A percentile compares a stretch with the other conserved stretches of the same genome.
Conservation (phyloP, 2,888 invertebrate genomes). For the Temnothorax ravouxi region DNA sequence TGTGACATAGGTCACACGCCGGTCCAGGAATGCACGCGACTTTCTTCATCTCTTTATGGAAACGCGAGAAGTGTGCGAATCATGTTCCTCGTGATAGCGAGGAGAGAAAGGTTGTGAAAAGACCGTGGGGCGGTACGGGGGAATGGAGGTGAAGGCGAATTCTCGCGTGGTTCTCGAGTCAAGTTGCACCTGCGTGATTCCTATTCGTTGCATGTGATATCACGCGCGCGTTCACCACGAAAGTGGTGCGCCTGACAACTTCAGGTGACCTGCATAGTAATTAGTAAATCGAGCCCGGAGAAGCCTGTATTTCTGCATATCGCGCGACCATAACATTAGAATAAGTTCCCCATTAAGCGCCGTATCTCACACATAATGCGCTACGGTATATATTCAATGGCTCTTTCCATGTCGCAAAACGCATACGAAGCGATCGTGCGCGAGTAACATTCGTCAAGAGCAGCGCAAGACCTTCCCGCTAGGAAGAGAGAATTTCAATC, state of each 20-base stretch:
- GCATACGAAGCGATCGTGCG: slow-evolving; percentile 2
- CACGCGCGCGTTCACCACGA: slow-evolving; percentile 59
- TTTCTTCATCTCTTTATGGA: slow-evolving; percentile 84
- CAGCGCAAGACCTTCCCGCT: background rate
- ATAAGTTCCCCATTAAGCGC: slow-evolving; percentile 40
- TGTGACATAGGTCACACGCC: slow-evolving; percentile 61
- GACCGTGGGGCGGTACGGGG: slow-evolving; percentile 20
- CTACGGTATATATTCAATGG: slow-evolving; percentile 18
- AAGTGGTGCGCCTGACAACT: slow-evolving; percentile 75
- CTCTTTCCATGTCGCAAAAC: slow-evolving; percentile 32
- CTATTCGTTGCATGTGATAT: slow-evolving; percentile 74
- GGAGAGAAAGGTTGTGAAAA: slow-evolving; percentile 58
- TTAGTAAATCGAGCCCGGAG: slow-evolving; percentile 48
- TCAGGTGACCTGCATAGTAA: slow-evolving; percentile 54
- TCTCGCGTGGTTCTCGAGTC: slow-evolving; percentile 74
- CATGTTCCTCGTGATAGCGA: slow-evolving; percentile 69
- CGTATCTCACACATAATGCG: slow-evolving; percentile 19
- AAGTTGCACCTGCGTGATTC: slow-evolving; percentile 82
- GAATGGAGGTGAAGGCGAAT: slow-evolving; percentile 62
- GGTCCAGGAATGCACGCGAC: slow-evolving; percentile 77
- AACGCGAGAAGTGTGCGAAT: slow-evolving; percentile 83
- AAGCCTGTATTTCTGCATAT: slow-evolving; percentile 32
- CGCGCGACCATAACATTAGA: slow-evolving; percentile 37
- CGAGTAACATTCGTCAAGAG: slow-evolving; percentile 22
- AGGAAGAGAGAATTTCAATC: slow-evolving; percentile 21